Evolutionary conservation across 2,888 invertebrate species (phyloP).

Genomic region (Temnothorax rugatulus): DNA sequence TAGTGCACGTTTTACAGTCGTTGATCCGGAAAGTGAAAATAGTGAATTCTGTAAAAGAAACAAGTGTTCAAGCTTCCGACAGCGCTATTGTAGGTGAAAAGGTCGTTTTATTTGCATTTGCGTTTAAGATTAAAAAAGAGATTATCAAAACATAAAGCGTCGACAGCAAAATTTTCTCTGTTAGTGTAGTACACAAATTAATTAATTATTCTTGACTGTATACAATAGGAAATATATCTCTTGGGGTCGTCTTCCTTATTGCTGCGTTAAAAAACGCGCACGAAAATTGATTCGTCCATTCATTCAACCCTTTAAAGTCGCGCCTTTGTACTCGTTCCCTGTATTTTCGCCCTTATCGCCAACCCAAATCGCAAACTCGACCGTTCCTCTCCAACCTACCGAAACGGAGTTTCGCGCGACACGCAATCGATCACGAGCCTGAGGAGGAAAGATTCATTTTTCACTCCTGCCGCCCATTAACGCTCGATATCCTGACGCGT

Average conservation of each 20-base stretch:
- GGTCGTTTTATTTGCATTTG: not conserved
- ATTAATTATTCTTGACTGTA: not conserved
- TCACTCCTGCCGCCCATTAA: constrained; percentile 46
- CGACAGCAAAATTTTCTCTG: not conserved
- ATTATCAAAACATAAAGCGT: not conserved
- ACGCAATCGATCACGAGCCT: constrained; percentile 42
- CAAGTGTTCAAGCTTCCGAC: not conserved
- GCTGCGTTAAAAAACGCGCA: not conserved
- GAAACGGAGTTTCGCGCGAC: constrained; percentile 21
- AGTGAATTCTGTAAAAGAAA: not conserved
- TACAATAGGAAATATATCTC: not conserved
- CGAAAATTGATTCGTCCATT: constrained; percentile 2
- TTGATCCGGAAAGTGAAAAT: not conserved
- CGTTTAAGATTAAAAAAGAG: not conserved
- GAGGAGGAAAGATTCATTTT: constrained; percentile 47
- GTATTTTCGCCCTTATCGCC: constrained; percentile 13
- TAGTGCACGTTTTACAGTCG: not conserved
- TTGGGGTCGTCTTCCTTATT: not conserved
- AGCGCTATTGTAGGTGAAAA: not conserved
- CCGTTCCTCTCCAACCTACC: constrained; percentile 47
- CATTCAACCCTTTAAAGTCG: constrained; percentile 11
- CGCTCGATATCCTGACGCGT: constrained; percentile 35
- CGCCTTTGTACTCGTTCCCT: not conserved
- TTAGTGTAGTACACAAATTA: not conserved
- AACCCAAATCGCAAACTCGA: constrained; percentile 33